A percentile compares a stretch with the other conserved stretches of the same genome.
Evolutionary conservation across 23 tunicate species (phyloP).

Genomic region (Botrylloides violaceus): DNA sequence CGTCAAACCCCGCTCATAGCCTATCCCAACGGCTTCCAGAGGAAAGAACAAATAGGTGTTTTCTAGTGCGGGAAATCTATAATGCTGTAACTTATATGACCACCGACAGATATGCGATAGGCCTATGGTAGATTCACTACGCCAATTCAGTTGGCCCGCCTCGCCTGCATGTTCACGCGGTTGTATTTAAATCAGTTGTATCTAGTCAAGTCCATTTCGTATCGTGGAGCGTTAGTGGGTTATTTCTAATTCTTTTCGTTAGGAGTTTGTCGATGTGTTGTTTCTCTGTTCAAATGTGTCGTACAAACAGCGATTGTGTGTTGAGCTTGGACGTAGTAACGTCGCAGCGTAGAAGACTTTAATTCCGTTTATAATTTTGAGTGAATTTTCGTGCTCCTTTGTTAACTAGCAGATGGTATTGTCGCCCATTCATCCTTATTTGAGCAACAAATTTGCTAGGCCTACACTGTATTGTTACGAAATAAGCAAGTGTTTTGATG

Average conservation of each 20-base stretch:
- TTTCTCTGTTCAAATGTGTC: background rate
- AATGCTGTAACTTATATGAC: no score
- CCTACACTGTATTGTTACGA: no score
- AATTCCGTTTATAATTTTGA: background rate
- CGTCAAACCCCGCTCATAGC: background rate
- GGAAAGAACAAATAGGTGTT: no score
- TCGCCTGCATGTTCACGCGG: background rate
- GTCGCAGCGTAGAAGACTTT: background rate
- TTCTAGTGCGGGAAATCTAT: no score
- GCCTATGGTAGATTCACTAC: no score
- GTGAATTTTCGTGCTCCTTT: background rate
- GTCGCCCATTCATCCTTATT: background rate
- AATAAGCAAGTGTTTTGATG: no score
- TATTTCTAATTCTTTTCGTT: background rate
- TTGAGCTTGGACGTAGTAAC: background rate
- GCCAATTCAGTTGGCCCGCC: no score
- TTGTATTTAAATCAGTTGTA: background rate
- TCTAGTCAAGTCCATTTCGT: background rate
- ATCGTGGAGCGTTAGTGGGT: background rate
- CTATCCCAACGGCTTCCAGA: no score
- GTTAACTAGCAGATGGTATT: background rate
- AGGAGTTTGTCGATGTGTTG: background rate
- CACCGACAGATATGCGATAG: no score
- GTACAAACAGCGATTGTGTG: background rate
- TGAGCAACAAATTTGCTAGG: no score